phyloP scores from a whole-genome alignment of 2,797 vertebrate genomes.

The Ctenopoma kingsleyae region DNA sequence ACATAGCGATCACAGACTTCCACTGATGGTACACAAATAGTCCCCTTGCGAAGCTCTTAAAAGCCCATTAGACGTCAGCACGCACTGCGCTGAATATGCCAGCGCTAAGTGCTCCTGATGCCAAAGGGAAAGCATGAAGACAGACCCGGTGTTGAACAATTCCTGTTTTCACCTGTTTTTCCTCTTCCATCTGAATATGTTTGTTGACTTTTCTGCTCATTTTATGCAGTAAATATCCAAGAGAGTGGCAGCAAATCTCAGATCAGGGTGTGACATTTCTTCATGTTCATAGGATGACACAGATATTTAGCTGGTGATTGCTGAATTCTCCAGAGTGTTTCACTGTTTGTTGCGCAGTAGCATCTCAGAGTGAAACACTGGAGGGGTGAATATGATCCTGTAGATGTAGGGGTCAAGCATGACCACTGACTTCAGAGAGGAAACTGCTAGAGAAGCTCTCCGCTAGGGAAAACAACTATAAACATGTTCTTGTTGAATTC shows the following conservation, averaged over 20 bases:
- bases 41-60: conserved; percentile 79
- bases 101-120: conserved; percentile 82
- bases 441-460: conserved; percentile 48
- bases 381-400: conserved; percentile 24
- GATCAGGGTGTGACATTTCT: conserved; percentile 71
- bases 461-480: conserved; percentile 40
- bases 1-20: conserved; percentile 80
- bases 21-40: conserved; percentile 83
- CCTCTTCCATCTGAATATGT: conserved; percentile 63
- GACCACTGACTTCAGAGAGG: conserved; percentile 53
- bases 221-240: conserved; percentile 76
- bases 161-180: conserved; percentile 59
- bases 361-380: conserved; percentile 16
- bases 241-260: conserved; percentile 66
- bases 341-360: conserved; percentile 25
- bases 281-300: conserved; percentile 56
- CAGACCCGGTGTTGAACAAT: conserved; percentile 72
- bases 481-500: conserved; percentile 49
- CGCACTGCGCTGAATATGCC: conserved; percentile 69
- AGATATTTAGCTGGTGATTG: conserved; percentile 59
- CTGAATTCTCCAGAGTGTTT: conserved; percentile 45
- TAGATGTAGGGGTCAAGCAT: conserved; percentile 62
- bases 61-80: conserved; percentile 82
- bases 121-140: conserved; percentile 79
- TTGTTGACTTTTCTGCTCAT: conserved; percentile 81